A percentile compares a stretch with the other conserved stretches of the same genome.
Conservation (phyloP, 2,113 vertebrate species). For the Oryzias melastigma region DNA sequence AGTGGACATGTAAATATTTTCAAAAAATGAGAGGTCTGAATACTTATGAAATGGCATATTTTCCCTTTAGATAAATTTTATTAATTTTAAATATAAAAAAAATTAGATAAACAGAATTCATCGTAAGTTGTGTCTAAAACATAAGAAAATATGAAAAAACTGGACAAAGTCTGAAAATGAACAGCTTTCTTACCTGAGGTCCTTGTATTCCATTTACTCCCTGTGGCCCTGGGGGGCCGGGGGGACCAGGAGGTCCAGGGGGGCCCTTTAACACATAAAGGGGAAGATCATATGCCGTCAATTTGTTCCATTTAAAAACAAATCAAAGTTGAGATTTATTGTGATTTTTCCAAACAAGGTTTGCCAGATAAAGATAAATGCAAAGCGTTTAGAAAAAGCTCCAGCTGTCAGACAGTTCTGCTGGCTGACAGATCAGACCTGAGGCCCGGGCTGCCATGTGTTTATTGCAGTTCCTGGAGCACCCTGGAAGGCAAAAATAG, state of each 20-base stretch:
- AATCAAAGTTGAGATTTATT: background rate
- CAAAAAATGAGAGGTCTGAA: too few relatives aligned
- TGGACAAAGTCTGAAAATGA: background rate
- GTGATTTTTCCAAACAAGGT: constrained; percentile 17
- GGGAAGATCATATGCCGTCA: background rate
- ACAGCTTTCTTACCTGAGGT: constrained; percentile 79
- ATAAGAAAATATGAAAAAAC: background rate
- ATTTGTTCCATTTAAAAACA: background rate
- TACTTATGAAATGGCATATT: too few relatives aligned
- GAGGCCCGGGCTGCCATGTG: constrained; percentile 86
- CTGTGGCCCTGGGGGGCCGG: constrained; percentile 86
- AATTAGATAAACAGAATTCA: background rate
- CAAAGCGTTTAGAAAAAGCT: constrained; percentile 24
- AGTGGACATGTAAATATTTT: too few relatives aligned
- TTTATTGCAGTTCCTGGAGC: constrained; percentile 83
- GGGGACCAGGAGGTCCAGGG: constrained; percentile 81
- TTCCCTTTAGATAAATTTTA: too few relatives aligned
- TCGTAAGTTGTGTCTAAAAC: constrained; percentile 5
- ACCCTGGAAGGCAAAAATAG: constrained; percentile 82
- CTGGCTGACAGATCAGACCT: constrained; percentile 79
- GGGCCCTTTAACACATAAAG: constrained; percentile 81
- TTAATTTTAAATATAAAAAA: too few relatives aligned
- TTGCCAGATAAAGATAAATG: constrained; percentile 16
- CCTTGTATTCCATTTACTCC: constrained; percentile 84
- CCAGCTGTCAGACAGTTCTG: constrained; percentile 24